Evolutionary conservation across 2,888 invertebrate genomes (phyloP).

Genomic region (Erebia ligea): DNA sequence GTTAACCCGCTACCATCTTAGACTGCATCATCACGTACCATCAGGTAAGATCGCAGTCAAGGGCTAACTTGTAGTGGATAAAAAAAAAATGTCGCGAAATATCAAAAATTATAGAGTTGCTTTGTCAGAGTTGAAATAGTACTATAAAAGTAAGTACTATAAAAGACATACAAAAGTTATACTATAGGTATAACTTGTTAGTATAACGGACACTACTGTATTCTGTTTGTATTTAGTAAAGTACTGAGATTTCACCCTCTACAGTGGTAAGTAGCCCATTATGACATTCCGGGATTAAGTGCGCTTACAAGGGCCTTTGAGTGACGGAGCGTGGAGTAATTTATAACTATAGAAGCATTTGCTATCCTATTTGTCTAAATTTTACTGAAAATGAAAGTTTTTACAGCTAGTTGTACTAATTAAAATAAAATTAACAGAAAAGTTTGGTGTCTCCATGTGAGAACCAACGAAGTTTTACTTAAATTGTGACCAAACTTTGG

Average conservation of each 20-base stretch:
- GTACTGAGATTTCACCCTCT: constrained; percentile 16
- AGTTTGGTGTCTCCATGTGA: too few relatives aligned
- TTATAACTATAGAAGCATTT: constrained; percentile 7
- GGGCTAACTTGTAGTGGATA: too few relatives aligned
- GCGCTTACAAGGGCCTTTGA: constrained; percentile 29
- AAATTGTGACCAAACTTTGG: not conserved
- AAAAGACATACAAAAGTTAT: not conserved
- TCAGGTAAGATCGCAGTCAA: too few relatives aligned
- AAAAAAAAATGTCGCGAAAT: too few relatives aligned
- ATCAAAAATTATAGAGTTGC: too few relatives aligned
- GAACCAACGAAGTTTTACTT: too few relatives aligned
- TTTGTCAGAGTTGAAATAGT: too few relatives aligned
- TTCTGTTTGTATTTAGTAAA: constrained; percentile 17
- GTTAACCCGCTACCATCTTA: too few relatives aligned
- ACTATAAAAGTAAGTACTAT: not conserved
- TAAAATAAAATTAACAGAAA: too few relatives aligned
- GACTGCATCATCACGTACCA: too few relatives aligned
- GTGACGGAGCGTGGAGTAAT: constrained; percentile 21
- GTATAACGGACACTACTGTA: constrained; percentile 6
- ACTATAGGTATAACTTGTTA: not conserved
- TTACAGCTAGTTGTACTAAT: not conserved
- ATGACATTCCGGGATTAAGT: constrained; percentile 29
- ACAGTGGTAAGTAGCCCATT: constrained; percentile 26
- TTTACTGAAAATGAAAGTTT: constrained; percentile 12
- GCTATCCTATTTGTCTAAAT: not conserved